Evolutionary conservation across 2,113 vertebrate species (phyloP).

Genomic region (Pimephales promelas): DNA sequence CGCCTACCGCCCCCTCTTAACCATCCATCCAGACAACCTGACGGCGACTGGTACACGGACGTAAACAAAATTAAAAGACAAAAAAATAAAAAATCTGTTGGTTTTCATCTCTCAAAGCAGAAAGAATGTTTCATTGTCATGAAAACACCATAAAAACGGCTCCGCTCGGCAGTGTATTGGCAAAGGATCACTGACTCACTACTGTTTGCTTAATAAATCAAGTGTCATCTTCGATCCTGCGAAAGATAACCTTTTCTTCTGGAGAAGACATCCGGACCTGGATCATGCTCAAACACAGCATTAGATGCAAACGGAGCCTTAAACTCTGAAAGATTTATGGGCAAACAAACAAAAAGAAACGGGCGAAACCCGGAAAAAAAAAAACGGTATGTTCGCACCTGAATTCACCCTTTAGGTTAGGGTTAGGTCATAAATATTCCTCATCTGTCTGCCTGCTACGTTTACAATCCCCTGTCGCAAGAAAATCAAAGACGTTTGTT

Average conservation of each 20-base stretch:
- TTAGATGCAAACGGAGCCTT: conserved; percentile 64
- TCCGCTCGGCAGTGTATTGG: conserved; percentile 39
- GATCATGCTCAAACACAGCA: conserved; percentile 51
- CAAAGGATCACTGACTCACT: conserved; percentile 61
- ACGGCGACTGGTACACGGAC: conserved; percentile 61
- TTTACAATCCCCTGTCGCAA: conserved; percentile 62
- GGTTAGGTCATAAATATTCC: conserved; percentile 67
- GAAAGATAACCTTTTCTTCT: conserved; percentile 57
- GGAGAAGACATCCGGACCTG: conserved; percentile 49
- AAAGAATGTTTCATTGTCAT: conserved; percentile 44
- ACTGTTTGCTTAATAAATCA: conserved; percentile 58
- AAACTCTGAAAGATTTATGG: conserved; percentile 63
- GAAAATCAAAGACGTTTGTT: background rate
- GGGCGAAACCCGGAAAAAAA: background rate
- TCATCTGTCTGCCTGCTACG: conserved; percentile 50
- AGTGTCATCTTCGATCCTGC: conserved; percentile 52
- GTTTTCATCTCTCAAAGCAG: conserved; percentile 40
- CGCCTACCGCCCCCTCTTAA: conserved; percentile 58
- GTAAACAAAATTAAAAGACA: conserved; percentile 52
- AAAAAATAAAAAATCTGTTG: conserved; percentile 37
- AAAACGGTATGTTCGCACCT: conserved; percentile 61
- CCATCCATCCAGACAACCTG: conserved; percentile 51
- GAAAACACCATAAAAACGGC: conserved; percentile 57
- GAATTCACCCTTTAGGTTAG: conserved; percentile 64
- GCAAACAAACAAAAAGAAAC: conserved; percentile 50